Conservation (phyloP, 2,888 invertebrate species). For the Tricholauxania praeusta region DNA sequence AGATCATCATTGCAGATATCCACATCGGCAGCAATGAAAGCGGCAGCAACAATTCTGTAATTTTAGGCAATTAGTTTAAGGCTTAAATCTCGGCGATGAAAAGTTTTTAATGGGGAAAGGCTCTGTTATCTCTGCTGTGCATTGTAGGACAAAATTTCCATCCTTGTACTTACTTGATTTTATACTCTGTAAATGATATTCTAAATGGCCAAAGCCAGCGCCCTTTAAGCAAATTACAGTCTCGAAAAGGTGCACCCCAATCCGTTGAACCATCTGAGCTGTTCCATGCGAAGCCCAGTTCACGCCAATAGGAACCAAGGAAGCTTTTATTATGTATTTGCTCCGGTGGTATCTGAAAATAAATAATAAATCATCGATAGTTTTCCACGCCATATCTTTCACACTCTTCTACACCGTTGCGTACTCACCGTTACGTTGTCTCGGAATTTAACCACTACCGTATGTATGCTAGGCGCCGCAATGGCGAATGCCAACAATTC, state of each 20-base stretch:
- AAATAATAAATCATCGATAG: not conserved
- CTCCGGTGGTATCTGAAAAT: constrained; percentile 61
- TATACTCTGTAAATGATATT: constrained; percentile 64
- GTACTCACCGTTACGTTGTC: constrained; percentile 66
- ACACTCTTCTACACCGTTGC: not conserved
- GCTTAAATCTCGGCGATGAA: not conserved
- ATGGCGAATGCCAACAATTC: constrained; percentile 67
- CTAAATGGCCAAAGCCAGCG: constrained; percentile 69
- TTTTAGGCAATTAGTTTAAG: not conserved
- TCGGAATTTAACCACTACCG: constrained; percentile 68
- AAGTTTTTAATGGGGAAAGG: not conserved
- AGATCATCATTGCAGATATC: constrained; percentile 81
- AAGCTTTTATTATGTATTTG: constrained; percentile 66
- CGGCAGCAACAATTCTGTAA: constrained; percentile 72
- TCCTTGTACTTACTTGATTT: constrained; percentile 61
- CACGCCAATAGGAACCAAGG: constrained; percentile 67
- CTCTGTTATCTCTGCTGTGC: no score
- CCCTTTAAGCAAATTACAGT: constrained; percentile 66
- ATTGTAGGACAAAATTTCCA: no score
- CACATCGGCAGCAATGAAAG: constrained; percentile 73
- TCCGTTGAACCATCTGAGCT: constrained; percentile 65
- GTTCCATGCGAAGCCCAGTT: constrained; percentile 68
- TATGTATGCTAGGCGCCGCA: constrained; percentile 66
- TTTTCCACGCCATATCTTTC: not conserved
- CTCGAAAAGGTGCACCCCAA: constrained; percentile 68